A percentile compares a stretch with the other conserved stretches of the same genome.
Evolutionary conservation across 2,113 vertebrate genomes (phyloP).

Genomic region (Nannospalax galili): DNA sequence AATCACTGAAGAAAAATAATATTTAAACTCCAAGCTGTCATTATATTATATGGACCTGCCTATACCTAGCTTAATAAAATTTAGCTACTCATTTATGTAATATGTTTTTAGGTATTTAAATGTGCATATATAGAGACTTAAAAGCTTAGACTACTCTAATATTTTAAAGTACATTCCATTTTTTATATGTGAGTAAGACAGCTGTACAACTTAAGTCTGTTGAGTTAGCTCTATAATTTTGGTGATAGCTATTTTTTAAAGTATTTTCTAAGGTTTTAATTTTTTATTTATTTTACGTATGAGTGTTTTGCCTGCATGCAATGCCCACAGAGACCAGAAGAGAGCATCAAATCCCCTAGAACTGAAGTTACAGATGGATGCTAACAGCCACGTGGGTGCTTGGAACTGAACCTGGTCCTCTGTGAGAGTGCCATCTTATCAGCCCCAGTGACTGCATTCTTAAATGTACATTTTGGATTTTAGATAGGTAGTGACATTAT

Average conservation of each 20-base stretch:
- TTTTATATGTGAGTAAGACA: neutral
- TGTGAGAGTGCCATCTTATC: too few relatives aligned
- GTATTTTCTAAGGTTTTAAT: too few relatives aligned
- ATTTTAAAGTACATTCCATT: slow-evolving; percentile 9
- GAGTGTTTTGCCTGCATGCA: too few relatives aligned
- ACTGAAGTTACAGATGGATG: too few relatives aligned
- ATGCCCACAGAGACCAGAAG: too few relatives aligned
- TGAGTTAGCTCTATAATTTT: slow-evolving; percentile 2
- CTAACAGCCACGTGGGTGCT: too few relatives aligned
- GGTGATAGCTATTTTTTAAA: neutral
- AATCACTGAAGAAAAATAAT: slow-evolving; percentile 36
- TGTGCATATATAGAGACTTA: slow-evolving; percentile 29
- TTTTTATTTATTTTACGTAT: too few relatives aligned
- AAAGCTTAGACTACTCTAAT: neutral
- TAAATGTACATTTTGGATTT: neutral
- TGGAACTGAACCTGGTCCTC: too few relatives aligned
- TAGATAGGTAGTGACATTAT: neutral
- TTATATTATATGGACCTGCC: neutral
- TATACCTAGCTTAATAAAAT: slow-evolving; percentile 40
- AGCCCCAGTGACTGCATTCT: neutral
- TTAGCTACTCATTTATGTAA: slow-evolving; percentile 33
- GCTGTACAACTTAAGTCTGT: slow-evolving; percentile 32
- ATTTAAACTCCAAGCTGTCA: neutral
- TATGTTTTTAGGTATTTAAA: slow-evolving; percentile 31
- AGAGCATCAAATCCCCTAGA: too few relatives aligned